These are phyloP conservation scores for Agapornis canus DNA, from an alignment of 2,797 vertebrate species.

Conservation along the genomic window DNA sequence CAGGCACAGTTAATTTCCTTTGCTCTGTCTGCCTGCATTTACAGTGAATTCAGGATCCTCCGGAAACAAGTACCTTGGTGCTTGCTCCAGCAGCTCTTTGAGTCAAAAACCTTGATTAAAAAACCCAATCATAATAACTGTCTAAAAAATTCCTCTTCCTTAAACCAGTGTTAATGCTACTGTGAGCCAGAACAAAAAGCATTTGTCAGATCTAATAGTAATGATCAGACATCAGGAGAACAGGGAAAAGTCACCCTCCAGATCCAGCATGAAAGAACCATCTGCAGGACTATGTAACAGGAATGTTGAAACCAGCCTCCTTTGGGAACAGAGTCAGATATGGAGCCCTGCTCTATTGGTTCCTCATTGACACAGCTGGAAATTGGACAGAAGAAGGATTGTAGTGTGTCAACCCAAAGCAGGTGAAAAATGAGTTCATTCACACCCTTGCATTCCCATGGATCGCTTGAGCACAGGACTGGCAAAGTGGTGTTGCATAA, in stretches of 20 bases:
- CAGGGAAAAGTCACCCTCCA: not conserved
- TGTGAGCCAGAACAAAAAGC: not conserved
- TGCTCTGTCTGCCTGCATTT: not conserved
- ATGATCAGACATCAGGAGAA: not conserved
- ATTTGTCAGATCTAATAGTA: not conserved
- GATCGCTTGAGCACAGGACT: not conserved
- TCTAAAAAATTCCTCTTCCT: not conserved
- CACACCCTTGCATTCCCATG: slow-evolving; percentile 13
- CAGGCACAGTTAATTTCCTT: not conserved
- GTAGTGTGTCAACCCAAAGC: not conserved
- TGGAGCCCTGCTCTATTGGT: not conserved
- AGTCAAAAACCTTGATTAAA: not conserved
- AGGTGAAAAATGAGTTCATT: slow-evolving; percentile 32
- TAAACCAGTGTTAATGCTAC: not conserved
- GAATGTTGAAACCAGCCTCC: not conserved
- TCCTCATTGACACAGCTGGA: not conserved
- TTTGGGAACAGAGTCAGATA: not conserved
- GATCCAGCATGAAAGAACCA: not conserved
- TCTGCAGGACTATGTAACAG: fast-evolving
- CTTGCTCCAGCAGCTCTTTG: not conserved
- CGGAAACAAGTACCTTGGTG: not conserved
- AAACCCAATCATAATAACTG: not conserved
- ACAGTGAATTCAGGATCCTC: not conserved
- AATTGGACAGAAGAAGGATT: not conserved
- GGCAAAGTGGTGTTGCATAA: not conserved